Percentiles rank a stretch among this genome's conserved stretches.
Conservation (phyloP, 2,113 vertebrate genomes). For the Leucopsar rothschildi region DNA sequence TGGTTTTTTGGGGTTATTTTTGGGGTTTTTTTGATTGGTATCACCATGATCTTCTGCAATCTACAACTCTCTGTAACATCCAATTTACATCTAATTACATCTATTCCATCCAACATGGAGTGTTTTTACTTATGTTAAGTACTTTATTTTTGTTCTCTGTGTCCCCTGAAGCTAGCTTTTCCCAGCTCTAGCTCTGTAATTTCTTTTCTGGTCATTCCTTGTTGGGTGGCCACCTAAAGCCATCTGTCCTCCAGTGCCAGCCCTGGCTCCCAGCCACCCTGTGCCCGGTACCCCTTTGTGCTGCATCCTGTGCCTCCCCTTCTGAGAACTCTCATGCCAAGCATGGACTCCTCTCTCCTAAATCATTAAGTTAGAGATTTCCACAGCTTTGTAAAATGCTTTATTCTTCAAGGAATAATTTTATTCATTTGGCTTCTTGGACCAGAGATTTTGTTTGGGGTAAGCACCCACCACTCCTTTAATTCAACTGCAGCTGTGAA, state of each 20-base stretch:
- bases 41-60: accelerated
- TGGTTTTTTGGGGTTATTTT: too few species aligned
- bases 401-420: neutral
- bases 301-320: neutral
- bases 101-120: too few species aligned
- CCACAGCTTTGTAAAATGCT: neutral
- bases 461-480: neutral
- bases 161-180: neutral
- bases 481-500: neutral
- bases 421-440: neutral
- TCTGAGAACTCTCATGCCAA: neutral
- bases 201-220: neutral
- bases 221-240: neutral
- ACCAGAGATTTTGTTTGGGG: neutral
- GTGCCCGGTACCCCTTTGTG: neutral
- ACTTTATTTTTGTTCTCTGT: neutral
- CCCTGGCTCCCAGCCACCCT: too few species aligned
- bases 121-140: neutral
- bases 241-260: neutral
- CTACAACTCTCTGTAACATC: neutral
- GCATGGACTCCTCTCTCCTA: neutral
- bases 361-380: neutral
- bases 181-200: neutral
- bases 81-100: neutral
- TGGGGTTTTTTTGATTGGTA: neutral